These are phyloP conservation scores for Pterocles orientalis DNA, from an alignment of 2,113 vertebrate genomes.

Conservation along the genomic window DNA sequence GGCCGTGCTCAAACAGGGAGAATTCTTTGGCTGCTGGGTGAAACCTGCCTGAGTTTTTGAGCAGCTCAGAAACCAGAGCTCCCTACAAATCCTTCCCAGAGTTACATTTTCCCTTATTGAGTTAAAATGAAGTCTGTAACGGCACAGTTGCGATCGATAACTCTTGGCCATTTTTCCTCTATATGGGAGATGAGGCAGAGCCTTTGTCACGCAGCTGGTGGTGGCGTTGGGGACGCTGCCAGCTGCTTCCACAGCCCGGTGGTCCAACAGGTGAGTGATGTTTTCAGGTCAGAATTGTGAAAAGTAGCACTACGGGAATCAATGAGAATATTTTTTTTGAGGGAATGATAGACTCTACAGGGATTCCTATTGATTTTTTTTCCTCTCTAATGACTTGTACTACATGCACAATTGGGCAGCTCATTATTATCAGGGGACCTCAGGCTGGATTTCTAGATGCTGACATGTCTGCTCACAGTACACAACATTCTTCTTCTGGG, in stretches of 20 bases:
- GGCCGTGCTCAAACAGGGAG: fast-evolving
- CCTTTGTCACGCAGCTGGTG: not conserved
- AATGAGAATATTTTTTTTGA: slow-evolving; percentile 62
- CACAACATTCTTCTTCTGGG: not conserved
- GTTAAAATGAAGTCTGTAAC: not conserved
- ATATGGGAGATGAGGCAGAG: not conserved
- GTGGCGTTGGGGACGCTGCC: not conserved
- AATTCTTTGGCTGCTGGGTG: not conserved
- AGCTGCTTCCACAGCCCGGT: slow-evolving; percentile 5
- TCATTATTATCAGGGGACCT: slow-evolving; percentile 48
- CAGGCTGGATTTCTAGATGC: slow-evolving; percentile 6
- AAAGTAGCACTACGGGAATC: slow-evolving; percentile 29
- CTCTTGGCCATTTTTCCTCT: not conserved
- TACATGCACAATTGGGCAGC: slow-evolving; percentile 48
- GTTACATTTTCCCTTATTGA: not conserved
- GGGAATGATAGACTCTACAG: slow-evolving; percentile 11
- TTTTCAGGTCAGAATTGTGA: not conserved
- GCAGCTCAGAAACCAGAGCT: not conserved
- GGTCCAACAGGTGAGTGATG: slow-evolving; percentile 45
- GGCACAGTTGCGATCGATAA: not conserved
- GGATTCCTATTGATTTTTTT: slow-evolving; percentile 47
- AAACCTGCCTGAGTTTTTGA: not conserved
- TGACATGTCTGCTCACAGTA: not conserved
- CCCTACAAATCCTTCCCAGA: not conserved
- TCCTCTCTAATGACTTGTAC: slow-evolving; percentile 56